Percentiles rank a stretch among this genome's conserved stretches.
These are phyloP conservation scores for Nestor notabilis DNA, from an alignment of 2,113 vertebrate species.

Conservation along the genomic window DNA sequence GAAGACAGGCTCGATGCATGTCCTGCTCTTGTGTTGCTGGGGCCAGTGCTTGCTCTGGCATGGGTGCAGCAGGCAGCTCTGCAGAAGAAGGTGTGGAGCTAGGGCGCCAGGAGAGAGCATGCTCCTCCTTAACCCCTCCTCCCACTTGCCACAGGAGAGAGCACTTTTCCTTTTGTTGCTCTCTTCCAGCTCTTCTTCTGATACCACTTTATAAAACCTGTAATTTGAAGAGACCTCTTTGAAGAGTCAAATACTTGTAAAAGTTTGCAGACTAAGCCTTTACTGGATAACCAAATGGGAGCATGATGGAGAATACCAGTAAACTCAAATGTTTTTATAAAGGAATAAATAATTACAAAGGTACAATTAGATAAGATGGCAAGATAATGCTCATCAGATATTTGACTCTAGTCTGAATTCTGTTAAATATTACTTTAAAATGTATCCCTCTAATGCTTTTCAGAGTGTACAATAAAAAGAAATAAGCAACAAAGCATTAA, in stretches of 20 bases:
- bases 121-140: not conserved
- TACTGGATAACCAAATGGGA: not conserved
- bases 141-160: not conserved
- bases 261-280: not conserved
- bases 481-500: not conserved
- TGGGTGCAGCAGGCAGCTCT: not conserved
- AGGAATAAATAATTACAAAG: not conserved
- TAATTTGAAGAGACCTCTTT: not conserved
- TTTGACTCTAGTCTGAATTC: not conserved
- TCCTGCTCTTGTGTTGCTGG: not conserved
- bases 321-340: not conserved
- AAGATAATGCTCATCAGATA: not conserved
- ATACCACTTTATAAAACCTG: not conserved
- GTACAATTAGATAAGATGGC: not conserved
- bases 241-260: not conserved
- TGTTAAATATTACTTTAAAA: not conserved
- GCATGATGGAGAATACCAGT: not conserved
- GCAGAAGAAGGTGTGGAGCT: not conserved
- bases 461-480: not conserved
- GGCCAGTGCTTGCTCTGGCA: accelerated
- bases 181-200: not conserved
- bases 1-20: accelerated
- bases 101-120: accelerated
- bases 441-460: not conserved
- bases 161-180: not conserved